Base-by-base conservation (phyloP, 2,888 invertebrate species). In the Autographa pulchrina region DNA sequence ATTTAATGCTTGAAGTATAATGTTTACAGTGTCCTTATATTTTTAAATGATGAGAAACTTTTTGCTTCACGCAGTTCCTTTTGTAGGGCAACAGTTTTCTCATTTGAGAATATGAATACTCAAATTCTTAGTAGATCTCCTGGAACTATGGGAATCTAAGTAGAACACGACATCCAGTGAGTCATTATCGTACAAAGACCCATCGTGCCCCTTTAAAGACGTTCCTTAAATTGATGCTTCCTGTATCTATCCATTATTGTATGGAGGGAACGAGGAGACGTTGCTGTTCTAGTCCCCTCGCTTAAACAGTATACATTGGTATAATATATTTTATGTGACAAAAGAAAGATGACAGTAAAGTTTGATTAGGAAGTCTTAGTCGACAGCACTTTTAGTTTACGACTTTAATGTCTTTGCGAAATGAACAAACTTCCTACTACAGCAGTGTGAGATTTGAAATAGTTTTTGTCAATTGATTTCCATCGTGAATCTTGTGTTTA, bases 401-500 rank as follows among this genome's bases (percentile, higher is more conserved):
- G 9, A 52, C 18, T 52, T 52, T 7, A 18, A 20, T 54, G 18
- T 20, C 54, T 18, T 54, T 54, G 54, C 11, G 54, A 18, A 18
- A 54, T 54, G 20, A 11, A 20, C 18, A 18, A 54, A 20, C 18
- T 54, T 54, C 54, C 54, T 54, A 54, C 18, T 20, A n/a, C 41
- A 6, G n/a, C 18, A 6, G 54, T 54, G 18, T 54, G 20, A 20
- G 16, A 43, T 16, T 9, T 9, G 9, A 54, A 9, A 43, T 43
- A 16, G 54, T 54, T 54, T 54, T 54, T 54, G 11, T 18, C 54
- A 54, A 20, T 54, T 59, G 43, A 25, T 66, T 75, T 80, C 70
- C 65, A 58, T 25, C 63, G 18, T 65, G 31, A 18, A 48, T 6
- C 25, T 65, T 67, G 76, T 70, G 43, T 62, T 77, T n/a, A 48